Evolutionary conservation across 1,140 invertebrate genomes (phyloP).

Genomic region (Drosophila nigrodunni): DNA sequence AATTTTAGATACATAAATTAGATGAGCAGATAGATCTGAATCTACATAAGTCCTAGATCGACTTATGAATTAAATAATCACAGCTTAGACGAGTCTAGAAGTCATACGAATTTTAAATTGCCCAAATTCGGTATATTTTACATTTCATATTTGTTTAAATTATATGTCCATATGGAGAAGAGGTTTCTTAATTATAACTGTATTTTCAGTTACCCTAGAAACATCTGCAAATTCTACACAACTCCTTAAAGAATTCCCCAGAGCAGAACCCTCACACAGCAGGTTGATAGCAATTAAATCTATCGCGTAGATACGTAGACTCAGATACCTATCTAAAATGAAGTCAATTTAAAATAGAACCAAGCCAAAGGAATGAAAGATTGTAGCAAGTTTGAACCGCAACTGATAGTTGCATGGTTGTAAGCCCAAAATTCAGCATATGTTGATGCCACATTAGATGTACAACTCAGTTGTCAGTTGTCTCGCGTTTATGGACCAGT

Average conservation of each 20-base stretch:
- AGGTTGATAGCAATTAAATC: slow-evolving; percentile 10
- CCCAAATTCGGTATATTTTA: too few relatives aligned
- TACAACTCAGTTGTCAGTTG: slow-evolving; percentile 80
- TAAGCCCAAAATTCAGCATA: slow-evolving; percentile 71
- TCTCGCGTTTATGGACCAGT: slow-evolving; percentile 60
- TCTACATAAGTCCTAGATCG: too few relatives aligned
- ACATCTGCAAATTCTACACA: background rate
- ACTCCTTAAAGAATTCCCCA: slow-evolving; percentile 25
- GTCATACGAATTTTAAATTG: too few relatives aligned
- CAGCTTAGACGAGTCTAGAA: too few relatives aligned
- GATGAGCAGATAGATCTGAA: too few relatives aligned
- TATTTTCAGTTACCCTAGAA: background rate
- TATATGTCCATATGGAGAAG: background rate
- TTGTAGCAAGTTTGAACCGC: slow-evolving; percentile 45
- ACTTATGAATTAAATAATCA: too few relatives aligned
- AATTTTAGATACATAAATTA: too few relatives aligned
- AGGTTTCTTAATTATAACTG: background rate
- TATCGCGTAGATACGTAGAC: background rate
- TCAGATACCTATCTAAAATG: slow-evolving; percentile 70
- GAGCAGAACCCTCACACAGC: slow-evolving; percentile 10
- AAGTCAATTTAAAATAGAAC: slow-evolving; percentile 63
- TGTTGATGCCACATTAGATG: slow-evolving; percentile 85
- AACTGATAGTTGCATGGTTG: slow-evolving; percentile 63
- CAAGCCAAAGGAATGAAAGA: slow-evolving; percentile 8
- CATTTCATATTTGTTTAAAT: background rate